phyloP scores from a whole-genome alignment of 2,888 invertebrate species.

The Tuberolachnus salignus region DNA sequence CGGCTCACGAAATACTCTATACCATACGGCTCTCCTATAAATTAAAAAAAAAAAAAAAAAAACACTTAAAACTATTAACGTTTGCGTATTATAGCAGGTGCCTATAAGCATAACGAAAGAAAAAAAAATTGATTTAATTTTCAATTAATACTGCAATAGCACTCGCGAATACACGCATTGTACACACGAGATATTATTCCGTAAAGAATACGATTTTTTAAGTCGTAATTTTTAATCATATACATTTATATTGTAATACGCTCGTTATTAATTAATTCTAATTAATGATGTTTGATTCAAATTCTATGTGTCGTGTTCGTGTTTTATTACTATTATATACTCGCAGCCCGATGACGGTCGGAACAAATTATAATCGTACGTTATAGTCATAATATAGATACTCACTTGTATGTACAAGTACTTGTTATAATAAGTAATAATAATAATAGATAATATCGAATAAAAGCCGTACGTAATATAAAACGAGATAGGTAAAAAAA shows the following conservation, averaged over 20 bases:
- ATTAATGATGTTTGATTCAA: slow-evolving; percentile 40
- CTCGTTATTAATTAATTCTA: slow-evolving; percentile 31
- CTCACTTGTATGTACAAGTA: background rate
- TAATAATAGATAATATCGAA: background rate
- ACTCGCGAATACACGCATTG: no score
- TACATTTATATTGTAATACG: background rate
- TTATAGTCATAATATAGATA: background rate
- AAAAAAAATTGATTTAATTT: slow-evolving; percentile 12
- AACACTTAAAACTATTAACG: background rate
- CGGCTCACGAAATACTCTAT: slow-evolving; percentile 11
- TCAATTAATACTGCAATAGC: background rate
- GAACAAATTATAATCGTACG: background rate
- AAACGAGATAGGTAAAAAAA: background rate
- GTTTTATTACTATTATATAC: background rate
- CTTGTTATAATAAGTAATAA: slow-evolving; percentile 6
- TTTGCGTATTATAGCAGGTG: background rate
- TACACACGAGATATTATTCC: background rate
- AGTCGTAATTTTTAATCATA: background rate
- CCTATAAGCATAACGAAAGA: no score
- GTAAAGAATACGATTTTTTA: no score
- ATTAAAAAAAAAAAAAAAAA: background rate
- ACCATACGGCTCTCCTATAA: background rate
- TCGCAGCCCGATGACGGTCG: background rate
- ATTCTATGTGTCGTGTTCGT: background rate
- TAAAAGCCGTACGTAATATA: background rate